Evolutionary conservation across 1,140 invertebrate genomes (phyloP).

Genomic region (Delia radicum): DNA sequence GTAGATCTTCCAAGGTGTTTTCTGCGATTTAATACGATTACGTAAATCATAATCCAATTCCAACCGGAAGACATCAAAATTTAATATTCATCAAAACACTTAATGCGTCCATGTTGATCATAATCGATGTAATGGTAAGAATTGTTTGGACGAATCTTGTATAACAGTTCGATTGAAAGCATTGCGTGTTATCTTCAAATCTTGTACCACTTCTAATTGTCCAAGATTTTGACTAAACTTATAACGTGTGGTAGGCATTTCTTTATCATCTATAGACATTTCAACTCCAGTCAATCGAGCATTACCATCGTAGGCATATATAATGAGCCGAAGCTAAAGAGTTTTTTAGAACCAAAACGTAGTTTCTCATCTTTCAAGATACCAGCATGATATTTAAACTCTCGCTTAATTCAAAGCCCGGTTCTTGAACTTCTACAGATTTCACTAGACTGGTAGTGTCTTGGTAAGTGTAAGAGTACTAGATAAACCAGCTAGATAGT

Average conservation of each 20-base stretch:
- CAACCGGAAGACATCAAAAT: constrained; percentile 79
- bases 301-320: constrained; percentile 86
- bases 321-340: constrained; percentile 83
- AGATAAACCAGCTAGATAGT: constrained; percentile 84
- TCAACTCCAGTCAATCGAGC: constrained; percentile 83
- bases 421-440: constrained; percentile 80
- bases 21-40: constrained; percentile 80
- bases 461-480: constrained; percentile 86
- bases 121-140: constrained; percentile 82
- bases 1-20: constrained; percentile 76
- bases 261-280: constrained; percentile 83
- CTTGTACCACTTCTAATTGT: constrained; percentile 78
- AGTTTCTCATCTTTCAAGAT: constrained; percentile 85
- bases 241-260: constrained; percentile 68
- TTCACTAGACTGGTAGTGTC: constrained; percentile 81
- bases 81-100: constrained; percentile 82
- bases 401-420: constrained; percentile 84
- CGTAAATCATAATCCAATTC: constrained; percentile 83
- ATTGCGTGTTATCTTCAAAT: constrained; percentile 80
- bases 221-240: constrained; percentile 88
- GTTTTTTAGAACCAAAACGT: constrained; percentile 79
- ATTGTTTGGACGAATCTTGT: constrained; percentile 84
- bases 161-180: constrained; percentile 85
- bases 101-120: constrained; percentile 78
- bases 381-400: constrained; percentile 88